Conservation (phyloP, 35 echinoderm and acorn worm genomes). For the Amphiura filiformis region DNA sequence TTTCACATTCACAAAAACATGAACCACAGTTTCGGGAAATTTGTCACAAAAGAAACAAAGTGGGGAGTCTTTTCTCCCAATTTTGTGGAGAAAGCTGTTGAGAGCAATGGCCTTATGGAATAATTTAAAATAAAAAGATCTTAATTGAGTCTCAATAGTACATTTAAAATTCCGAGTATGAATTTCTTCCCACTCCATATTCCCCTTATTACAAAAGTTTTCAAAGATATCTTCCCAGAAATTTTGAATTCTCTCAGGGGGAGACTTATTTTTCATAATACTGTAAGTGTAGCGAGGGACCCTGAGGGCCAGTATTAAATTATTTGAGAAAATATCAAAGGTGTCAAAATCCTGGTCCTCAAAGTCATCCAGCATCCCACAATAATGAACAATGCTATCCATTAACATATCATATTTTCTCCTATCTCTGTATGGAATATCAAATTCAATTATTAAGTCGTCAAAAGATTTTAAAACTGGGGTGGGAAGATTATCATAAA, state of each 20-base stretch:
- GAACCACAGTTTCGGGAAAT: background rate
- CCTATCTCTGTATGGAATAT: background rate
- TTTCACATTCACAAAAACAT: background rate
- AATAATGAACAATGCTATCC: background rate
- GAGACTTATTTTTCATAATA: no score
- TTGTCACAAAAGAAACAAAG: background rate
- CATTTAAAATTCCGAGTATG: background rate
- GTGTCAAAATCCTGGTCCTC: background rate
- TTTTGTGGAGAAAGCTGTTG: background rate
- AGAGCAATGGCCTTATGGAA: background rate
- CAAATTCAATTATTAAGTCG: background rate
- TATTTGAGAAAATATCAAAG: background rate
- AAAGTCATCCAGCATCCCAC: background rate
- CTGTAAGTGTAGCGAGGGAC: background rate
- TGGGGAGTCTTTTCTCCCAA: background rate
- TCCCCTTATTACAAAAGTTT: no score
- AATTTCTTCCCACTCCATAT: background rate
- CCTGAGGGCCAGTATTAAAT: background rate
- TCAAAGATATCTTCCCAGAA: no score
- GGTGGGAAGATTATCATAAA: background rate
- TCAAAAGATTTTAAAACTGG: background rate
- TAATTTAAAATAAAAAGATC: background rate
- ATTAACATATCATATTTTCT: background rate
- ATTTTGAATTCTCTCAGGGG: no score
- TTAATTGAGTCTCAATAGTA: background rate